Percentiles rank a stretch among this genome's conserved stretches.
Conservation (phyloP, 30 jellyfish, hydroid and myxozoan species). For the Clytia hemisphaerica region DNA sequence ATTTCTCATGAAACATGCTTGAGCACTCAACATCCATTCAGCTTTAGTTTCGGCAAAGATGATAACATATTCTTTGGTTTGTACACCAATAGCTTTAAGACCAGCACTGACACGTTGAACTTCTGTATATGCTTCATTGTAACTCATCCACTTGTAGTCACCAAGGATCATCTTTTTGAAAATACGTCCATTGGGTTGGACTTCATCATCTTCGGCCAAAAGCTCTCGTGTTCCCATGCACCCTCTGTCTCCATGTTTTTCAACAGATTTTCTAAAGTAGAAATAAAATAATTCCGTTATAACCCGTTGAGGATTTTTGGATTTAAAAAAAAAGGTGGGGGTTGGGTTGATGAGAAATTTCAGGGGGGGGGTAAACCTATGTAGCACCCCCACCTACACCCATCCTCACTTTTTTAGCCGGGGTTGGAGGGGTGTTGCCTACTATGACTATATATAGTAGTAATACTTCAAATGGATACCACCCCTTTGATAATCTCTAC, state of each 20-base stretch:
- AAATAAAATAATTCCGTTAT: neutral
- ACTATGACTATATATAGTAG: too few species aligned
- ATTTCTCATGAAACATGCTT: slow-evolving; percentile 73
- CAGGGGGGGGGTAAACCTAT: too few species aligned
- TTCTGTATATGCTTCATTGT: slow-evolving; percentile 46
- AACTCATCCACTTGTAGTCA: slow-evolving; percentile 81
- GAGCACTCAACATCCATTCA: slow-evolving; percentile 88
- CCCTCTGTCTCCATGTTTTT: slow-evolving; percentile 38
- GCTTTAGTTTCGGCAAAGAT: slow-evolving; percentile 96
- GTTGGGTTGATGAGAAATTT: neutral
- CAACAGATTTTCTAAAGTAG: slow-evolving; percentile 19
- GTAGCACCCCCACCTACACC: too few species aligned
- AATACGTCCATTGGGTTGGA: slow-evolving; percentile 85
- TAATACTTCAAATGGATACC: too few species aligned
- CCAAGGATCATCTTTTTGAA: slow-evolving; percentile 89
- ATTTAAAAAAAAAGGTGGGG: too few species aligned
- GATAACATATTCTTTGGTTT: slow-evolving; percentile 48
- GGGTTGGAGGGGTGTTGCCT: too few species aligned
- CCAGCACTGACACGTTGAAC: slow-evolving; percentile 70
- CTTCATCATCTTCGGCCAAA: slow-evolving; percentile 87
- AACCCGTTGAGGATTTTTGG: too few species aligned
- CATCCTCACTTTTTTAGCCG: neutral
- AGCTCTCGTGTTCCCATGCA: slow-evolving; percentile 93
- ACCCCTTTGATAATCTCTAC: too few species aligned
- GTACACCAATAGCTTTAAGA: slow-evolving; percentile 65